phyloP scores from a whole-genome alignment of 2,113 vertebrate genomes.

The Struthio camelus region DNA sequence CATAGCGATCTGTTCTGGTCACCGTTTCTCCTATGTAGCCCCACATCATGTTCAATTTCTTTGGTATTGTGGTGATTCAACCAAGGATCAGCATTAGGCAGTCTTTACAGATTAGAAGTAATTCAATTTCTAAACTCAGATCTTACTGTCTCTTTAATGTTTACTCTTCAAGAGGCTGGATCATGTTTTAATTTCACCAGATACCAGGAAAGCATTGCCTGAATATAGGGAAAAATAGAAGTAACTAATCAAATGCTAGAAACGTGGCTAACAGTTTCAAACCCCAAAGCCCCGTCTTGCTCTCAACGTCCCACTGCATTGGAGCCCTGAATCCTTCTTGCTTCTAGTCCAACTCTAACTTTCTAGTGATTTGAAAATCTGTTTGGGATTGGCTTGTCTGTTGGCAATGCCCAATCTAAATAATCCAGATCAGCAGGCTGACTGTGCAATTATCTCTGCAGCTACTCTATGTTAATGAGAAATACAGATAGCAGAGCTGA shows the following conservation, averaged over 20 bases:
- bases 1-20: background rate
- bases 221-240: background rate
- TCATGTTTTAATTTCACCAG: background rate
- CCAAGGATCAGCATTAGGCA: background rate
- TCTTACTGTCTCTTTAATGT: background rate
- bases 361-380: background rate
- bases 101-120: background rate
- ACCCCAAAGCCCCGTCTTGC: background rate
- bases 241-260: background rate
- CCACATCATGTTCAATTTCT: fast-evolving
- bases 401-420: background rate
- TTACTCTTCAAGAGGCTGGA: background rate
- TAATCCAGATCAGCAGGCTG: slow-evolving; percentile 32
- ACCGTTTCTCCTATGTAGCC: fast-evolving
- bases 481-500: background rate
- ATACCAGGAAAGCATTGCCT: background rate
- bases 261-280: background rate
- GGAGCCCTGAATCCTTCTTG: background rate
- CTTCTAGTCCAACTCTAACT: background rate
- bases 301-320: background rate
- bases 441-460: background rate
- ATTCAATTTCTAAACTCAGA: background rate
- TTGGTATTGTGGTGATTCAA: fast-evolving
- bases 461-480: background rate
- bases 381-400: background rate